Base-by-base conservation (phyloP, 2,888 invertebrate species). In the Cerceris rybyensis region DNA sequence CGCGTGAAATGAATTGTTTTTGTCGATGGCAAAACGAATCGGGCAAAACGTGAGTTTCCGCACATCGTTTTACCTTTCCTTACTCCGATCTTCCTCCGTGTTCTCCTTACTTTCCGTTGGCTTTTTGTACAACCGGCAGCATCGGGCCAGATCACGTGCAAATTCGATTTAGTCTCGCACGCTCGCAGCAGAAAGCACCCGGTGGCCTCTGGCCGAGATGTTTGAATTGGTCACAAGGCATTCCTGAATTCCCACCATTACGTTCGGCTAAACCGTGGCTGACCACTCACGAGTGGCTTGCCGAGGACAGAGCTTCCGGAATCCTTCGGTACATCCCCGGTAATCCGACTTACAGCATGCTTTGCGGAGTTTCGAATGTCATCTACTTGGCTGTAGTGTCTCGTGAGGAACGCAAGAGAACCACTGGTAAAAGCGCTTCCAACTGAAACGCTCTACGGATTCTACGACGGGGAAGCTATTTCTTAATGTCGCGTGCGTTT, bases 341-440 rank as follows among this genome's bases (percentile, higher is more conserved):
- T 81, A 83, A 83, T 83, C 65, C 80, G 70, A 74, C 75, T 79
- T 77, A 78, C 70, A 66, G 52, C 70, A 55, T 69, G 67, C 46
- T 78, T 65, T 46, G 41, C 17, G 43, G 17, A 64, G 57, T n/a
- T 28, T 17, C 57, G 41, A 52, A 72, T 41, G 61, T 63, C 70
- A 69, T 8, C 16, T 55, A 52, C 54, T 49, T 17, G n/a, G 41
- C 8, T 11, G 16, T 17, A 58, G 11, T 28, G 17, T 57, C 57
- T 16, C 7, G 28, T 9, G 17, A 16, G 11, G 0, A 28, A 7
- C 7, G 11, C 57, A 16, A 11, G 17, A 57, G 17, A 39, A n/a
- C 6, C 11, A 13, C 39, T 14, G 58, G 46, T 5, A 46, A 46
- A 46, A 46, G 8, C 28, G 28, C 28, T 28, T 28, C 28, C 28